phyloP scores from a whole-genome alignment of 2,797 vertebrate genomes.

The Cossypha niveicapilla region DNA sequence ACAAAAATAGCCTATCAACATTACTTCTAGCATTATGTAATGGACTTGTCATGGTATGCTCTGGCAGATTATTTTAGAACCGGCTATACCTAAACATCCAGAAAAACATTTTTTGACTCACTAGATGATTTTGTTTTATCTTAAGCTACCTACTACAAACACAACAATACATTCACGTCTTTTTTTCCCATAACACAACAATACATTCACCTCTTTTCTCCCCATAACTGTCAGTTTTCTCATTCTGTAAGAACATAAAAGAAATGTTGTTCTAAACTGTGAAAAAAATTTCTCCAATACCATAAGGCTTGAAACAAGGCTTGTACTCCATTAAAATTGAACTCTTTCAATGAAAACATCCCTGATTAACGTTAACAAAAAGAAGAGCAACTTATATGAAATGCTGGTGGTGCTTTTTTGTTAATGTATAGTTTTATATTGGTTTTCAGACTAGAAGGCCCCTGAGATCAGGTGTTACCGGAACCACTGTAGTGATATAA shows the following conservation, averaged over 20 bases:
- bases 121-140: background rate
- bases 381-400: background rate
- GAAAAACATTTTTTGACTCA: background rate
- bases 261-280: background rate
- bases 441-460: background rate
- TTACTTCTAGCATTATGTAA: slow-evolving; percentile 21
- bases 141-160: background rate
- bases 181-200: background rate
- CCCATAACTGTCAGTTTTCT: background rate
- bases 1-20: slow-evolving; percentile 25
- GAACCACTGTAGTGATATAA: background rate
- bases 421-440: background rate
- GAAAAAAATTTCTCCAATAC: background rate
- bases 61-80: slow-evolving; percentile 32
- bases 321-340: background rate
- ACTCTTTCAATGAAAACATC: background rate
- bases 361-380: background rate
- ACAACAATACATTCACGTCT: background rate
- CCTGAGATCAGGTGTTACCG: background rate
- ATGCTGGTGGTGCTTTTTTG: background rate
- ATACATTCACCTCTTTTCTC: background rate
- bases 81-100: background rate
- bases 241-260: background rate
- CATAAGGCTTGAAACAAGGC: background rate
- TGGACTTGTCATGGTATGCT: background rate